Evolutionary conservation across 2,113 vertebrate genomes (phyloP), one percentile per base, ranked within the genome.

Genomic region (Microcebus murinus): DNA sequence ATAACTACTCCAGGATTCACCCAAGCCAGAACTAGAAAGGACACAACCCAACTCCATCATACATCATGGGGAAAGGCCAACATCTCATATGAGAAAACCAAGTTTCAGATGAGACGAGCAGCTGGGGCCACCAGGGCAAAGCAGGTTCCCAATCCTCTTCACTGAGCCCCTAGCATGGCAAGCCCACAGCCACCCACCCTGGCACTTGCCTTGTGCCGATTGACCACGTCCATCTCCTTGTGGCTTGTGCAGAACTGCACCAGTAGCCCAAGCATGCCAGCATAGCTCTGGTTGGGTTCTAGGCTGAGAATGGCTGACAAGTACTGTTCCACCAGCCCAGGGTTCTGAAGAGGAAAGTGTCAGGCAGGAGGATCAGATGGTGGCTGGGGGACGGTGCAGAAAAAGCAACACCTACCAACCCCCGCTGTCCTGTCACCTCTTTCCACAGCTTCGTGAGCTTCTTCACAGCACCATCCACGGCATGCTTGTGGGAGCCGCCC

Each of bases 381-480:
- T 81, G n/a, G 39, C 0, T 4, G 25, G 10, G 29, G 8, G 61
- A 10, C 10, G 25, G 18, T 3, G 0, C 0, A 4, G 3, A 57
- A 39, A 52, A 13, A 34, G 20, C 27, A 15, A 27, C 0, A 39
- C 29, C 63, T 14, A 25, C 68, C 61, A 25, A 20, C 39, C 57
- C 20, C 76, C 20, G 5, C 0, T 1, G 18, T 67, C 73, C 74
- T 1, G 8, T 98, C 93, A 99, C 99, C 98, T 99, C 98, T 50
- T 99, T 99, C 99, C 99, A 99, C 73, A 99, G 99, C 77, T 98
- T 99, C 93, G 97, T 99, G 91, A 99, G 96, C 68, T 98, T 99
- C 98, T 99, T 99, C 87, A 99, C 97, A 0, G 98, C 99, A 1
- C 99, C 99, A 61, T 98, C 98, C 95, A 99, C 98, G 0, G 99